phyloP scores from a whole-genome alignment of 1,140 invertebrate genomes.

The Nasonia longicornis region DNA sequence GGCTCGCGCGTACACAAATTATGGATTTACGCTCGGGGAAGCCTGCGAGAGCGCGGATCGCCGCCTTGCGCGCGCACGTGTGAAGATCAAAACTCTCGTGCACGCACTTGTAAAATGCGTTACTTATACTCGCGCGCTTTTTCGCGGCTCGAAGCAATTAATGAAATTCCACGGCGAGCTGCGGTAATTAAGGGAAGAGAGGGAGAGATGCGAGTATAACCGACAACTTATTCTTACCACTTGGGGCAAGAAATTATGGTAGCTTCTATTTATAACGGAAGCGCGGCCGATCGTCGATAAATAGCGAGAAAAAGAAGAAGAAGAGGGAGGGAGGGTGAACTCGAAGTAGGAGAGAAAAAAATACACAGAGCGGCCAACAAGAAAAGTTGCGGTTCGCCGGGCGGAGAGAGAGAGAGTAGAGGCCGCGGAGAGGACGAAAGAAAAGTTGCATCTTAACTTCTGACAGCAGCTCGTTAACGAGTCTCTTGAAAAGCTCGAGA shows the following conservation, averaged over 20 bases:
- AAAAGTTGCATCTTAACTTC: constrained; percentile 45
- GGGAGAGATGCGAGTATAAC: no score
- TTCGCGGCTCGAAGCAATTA: no score
- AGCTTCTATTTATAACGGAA: neutral
- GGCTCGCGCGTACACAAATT: constrained; percentile 37
- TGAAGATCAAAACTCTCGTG: neutral
- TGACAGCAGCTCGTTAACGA: constrained; percentile 40
- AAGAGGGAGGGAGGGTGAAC: neutral
- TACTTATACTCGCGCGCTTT: neutral
- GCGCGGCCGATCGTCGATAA: constrained; percentile 6
- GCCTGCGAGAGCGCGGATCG: constrained; percentile 20
- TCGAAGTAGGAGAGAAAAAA: neutral
- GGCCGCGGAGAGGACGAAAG: constrained; percentile 31
- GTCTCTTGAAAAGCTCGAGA: constrained; percentile 45
- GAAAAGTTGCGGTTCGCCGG: neutral
- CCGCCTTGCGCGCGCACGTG: neutral
- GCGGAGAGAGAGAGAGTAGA: constrained; percentile 15
- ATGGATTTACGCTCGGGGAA: constrained; percentile 38
- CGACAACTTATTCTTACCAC: no score
- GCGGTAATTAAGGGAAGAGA: no score
- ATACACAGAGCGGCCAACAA: neutral
- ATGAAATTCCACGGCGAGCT: no score
- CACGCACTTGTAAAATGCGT: neutral
- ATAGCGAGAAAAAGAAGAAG: neutral
- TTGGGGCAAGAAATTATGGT: neutral